These are phyloP conservation scores for Alloscopus bannaensis DNA, from an alignment of 2,888 invertebrate species.

Conservation along the genomic window DNA sequence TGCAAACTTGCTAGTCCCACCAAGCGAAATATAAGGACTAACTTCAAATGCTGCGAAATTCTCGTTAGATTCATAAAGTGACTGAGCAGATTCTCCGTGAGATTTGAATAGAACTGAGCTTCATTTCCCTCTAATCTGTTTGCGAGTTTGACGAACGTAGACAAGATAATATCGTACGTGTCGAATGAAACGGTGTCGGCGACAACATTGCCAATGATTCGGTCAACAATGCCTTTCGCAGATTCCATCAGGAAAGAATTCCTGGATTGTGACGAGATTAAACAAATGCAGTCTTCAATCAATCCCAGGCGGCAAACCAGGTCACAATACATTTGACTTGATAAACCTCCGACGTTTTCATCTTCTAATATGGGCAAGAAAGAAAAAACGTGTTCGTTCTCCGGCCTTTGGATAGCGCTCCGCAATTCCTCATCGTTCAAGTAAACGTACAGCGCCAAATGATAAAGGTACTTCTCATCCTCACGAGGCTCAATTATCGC, in stretches of 20 bases:
- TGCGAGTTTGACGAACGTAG: neutral
- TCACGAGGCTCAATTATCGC: neutral
- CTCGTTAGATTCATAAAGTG: too few species aligned
- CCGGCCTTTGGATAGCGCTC: neutral
- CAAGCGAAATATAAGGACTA: neutral
- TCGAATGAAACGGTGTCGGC: neutral
- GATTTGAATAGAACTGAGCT: neutral
- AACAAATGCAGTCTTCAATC: constrained; percentile 22
- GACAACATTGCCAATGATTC: neutral
- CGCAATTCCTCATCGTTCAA: constrained; percentile 43
- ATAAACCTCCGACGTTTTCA: neutral
- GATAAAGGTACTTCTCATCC: constrained; percentile 39
- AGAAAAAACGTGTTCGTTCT: neutral
- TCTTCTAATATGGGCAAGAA: neutral
- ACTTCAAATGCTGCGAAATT: too few species aligned
- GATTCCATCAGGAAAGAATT: neutral
- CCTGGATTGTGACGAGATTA: constrained; percentile 8
- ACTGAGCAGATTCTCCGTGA: too few species aligned
- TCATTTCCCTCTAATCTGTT: too few species aligned
- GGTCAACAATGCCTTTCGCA: neutral
- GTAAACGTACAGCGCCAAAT: constrained; percentile 50
- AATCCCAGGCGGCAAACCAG: constrained; percentile 17
- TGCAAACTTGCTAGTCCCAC: neutral
- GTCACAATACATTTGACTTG: constrained; percentile 4
- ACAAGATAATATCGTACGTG: neutral